These are phyloP conservation scores for Piscicola geometra DNA, from an alignment of 2,888 invertebrate species.

Conservation along the genomic window DNA sequence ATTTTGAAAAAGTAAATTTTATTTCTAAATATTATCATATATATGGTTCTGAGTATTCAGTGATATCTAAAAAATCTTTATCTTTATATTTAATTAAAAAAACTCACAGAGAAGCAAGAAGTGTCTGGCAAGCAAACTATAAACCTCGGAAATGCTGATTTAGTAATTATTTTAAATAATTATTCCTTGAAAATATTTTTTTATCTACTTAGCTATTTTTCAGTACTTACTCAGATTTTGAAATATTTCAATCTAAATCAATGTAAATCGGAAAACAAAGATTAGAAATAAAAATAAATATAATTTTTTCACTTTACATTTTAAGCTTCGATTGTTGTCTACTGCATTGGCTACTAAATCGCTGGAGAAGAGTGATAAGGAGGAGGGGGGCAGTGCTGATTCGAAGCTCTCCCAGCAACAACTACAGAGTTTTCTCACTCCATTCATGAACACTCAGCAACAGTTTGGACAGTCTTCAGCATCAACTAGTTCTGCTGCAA, in stretches of 20 bases:
- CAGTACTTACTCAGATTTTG: no score
- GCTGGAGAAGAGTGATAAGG: not conserved
- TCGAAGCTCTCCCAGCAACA: not conserved
- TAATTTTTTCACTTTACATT: no score
- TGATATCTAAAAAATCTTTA: not conserved
- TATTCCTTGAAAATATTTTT: no score
- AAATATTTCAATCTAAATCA: no score
- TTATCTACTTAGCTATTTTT: no score
- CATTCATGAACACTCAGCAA: not conserved
- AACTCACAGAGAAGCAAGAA: not conserved
- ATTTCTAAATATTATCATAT: not conserved
- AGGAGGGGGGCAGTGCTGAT: not conserved
- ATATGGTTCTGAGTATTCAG: not conserved
- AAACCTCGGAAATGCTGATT: not conserved
- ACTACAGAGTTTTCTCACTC: not conserved
- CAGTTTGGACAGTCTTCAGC: not conserved
- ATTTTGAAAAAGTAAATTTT: not conserved
- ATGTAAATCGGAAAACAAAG: no score
- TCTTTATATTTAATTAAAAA: no score
- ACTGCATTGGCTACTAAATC: not conserved
- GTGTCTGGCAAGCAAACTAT: not conserved
- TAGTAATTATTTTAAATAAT: not conserved
- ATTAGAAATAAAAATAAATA: no score
- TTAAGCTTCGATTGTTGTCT: not conserved
- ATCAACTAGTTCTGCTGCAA: not conserved